Evolutionary conservation across 2,113 vertebrate genomes (phyloP).

Genomic region (Tragulus kanchil): DNA sequence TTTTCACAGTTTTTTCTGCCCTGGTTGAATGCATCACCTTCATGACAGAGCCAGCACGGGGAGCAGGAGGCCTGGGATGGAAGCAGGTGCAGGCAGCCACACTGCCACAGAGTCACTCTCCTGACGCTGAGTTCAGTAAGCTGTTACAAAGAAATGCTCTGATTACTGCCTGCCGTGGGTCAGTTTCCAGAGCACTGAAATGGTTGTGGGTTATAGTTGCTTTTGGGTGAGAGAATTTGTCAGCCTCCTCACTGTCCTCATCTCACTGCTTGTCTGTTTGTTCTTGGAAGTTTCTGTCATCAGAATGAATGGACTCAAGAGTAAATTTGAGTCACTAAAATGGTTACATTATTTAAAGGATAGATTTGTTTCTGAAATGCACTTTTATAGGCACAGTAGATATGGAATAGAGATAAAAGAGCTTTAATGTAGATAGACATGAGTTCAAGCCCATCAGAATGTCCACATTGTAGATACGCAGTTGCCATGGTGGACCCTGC

Average conservation of each 20-base stretch:
- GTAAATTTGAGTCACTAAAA: not conserved
- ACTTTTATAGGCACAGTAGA: not conserved
- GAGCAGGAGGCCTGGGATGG: not conserved
- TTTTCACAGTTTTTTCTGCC: not conserved
- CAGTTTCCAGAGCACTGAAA: not conserved
- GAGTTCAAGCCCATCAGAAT: not conserved
- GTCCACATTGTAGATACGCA: not conserved
- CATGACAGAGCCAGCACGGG: not conserved
- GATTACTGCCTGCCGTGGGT: not conserved
- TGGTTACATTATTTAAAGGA: not conserved
- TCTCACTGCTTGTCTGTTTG: not conserved
- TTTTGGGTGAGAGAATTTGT: constrained; percentile 13
- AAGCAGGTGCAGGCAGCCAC: not conserved
- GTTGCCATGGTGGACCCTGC: not conserved
- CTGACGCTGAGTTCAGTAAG: not conserved
- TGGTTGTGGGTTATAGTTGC: not conserved
- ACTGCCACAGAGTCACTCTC: not conserved
- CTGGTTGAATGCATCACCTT: not conserved
- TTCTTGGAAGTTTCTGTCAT: not conserved
- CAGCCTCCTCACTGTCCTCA: not conserved
- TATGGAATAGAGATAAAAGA: not conserved
- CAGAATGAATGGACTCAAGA: not conserved
- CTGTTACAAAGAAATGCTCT: not conserved
- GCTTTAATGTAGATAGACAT: not conserved
- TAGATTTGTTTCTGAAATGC: not conserved